Base-by-base conservation (phyloP, 2,797 vertebrate genomes). In the Gymnoscopelus braueri region DNA sequence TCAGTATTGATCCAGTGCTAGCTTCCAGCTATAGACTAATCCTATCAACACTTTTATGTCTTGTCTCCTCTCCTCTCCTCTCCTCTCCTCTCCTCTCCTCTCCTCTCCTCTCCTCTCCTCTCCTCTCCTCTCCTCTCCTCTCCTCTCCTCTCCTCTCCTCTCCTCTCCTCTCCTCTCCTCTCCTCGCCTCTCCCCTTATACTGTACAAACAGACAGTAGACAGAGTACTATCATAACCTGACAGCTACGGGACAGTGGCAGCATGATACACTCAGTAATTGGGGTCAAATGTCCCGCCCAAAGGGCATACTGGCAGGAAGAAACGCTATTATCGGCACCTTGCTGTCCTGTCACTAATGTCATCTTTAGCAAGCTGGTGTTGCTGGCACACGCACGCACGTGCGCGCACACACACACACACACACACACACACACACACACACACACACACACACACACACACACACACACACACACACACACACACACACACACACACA, bases 31-130 rank as follows among this genome's bases (percentile, higher is more conserved):
- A 63, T 19, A 0, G 29, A 6, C 56, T 80, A 75, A 84, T 84
- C 79, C 64, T 32, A 71, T 83, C 78, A 86, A 80, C 71, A 71
- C 72, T 77, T 83, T 86, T 88, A 89, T 84, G 76, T 88, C 53
- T 24, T n/a, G n/a, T n/a, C n/a, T 63, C 49, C 44, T 19, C 2
- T 19, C 48, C 49, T 12, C 5, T 4, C 14, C 52, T 39, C n/a
- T 15, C 19, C 23, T 47, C 49, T 35, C 12, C 19, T 44, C 39
- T 19, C 23, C 14, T 48, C 12, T 50, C 52, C 26, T 55, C 13
- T 63, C 49, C 44, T 19, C 2, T 19, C 48, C 49, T 12, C 5
- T 4, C 14, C 52, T 39, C n/a, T 15, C 19, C 23, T 47, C 49
- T 35, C 12, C 19, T 44, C 39, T 19, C 23, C 14, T 48, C 12